phyloP scores from a whole-genome alignment of 2,888 invertebrate species.

The Drosophila falleni region DNA sequence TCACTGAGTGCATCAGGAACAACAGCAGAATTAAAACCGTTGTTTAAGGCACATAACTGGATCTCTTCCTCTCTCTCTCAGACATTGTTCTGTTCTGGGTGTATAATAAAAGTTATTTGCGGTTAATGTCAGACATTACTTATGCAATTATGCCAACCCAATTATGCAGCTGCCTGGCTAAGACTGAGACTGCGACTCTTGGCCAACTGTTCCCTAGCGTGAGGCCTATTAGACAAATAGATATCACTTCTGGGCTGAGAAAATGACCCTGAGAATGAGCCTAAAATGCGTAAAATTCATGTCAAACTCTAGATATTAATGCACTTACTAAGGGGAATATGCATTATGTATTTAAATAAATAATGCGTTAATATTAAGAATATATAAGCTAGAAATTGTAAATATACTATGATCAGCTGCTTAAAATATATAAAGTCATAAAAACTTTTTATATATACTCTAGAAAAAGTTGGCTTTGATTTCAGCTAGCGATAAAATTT shows the following conservation, averaged over 20 bases:
- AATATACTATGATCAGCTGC: too few relatives aligned
- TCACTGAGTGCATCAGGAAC: slow-evolving; percentile 52
- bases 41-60: slow-evolving; percentile 70
- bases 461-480: too few relatives aligned
- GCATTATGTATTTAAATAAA: not conserved
- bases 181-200: slow-evolving; percentile 12
- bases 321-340: not conserved
- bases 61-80: not conserved
- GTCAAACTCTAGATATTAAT: slow-evolving; percentile 28
- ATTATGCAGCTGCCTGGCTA: slow-evolving; percentile 57
- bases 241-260: slow-evolving; percentile 49
- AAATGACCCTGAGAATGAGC: slow-evolving; percentile 41
- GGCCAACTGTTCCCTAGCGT: slow-evolving; percentile 47
- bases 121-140: slow-evolving; percentile 47
- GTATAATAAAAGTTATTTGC: slow-evolving; percentile 45
- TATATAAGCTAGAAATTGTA: too few relatives aligned
- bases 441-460: too few relatives aligned
- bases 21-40: slow-evolving; percentile 51
- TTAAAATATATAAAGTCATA: too few relatives aligned
- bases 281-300: slow-evolving; percentile 37
- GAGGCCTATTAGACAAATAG: slow-evolving; percentile 25
- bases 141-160: slow-evolving; percentile 67
- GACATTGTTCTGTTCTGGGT: slow-evolving; percentile 33
- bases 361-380: too few relatives aligned
- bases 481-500: too few relatives aligned